phyloP scores from a whole-genome alignment of 2,113 vertebrate genomes.

The Etia nguti region DNA sequence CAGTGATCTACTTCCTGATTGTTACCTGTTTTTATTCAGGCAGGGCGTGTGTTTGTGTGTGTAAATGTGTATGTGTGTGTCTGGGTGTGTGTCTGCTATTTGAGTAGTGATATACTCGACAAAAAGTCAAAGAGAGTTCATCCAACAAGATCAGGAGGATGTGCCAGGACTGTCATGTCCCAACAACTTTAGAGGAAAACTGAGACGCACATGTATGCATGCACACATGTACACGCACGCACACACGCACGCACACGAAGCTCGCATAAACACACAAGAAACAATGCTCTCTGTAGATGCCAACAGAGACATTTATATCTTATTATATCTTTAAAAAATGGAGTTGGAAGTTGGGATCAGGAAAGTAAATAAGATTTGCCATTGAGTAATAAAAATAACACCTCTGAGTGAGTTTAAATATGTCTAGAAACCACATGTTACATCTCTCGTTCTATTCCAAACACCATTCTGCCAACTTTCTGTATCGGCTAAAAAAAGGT shows the following conservation, averaged over 20 bases:
- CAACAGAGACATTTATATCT: not conserved
- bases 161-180: slow-evolving; percentile 60
- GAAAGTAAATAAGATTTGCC: not conserved
- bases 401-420: not conserved
- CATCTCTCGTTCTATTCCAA: not conserved
- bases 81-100: not conserved
- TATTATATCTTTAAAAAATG: not conserved
- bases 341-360: not conserved
- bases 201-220: not conserved
- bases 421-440: not conserved
- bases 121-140: slow-evolving; percentile 63
- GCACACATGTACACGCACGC: not conserved
- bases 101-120: slow-evolving; percentile 27
- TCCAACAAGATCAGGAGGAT: slow-evolving; percentile 44
- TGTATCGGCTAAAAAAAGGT: not conserved
- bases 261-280: not conserved
- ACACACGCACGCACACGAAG: not conserved
- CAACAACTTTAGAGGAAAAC: slow-evolving; percentile 49
- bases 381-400: not conserved
- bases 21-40: slow-evolving; percentile 13
- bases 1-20: slow-evolving; percentile 34
- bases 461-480: not conserved
- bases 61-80: not conserved
- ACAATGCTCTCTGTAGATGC: slow-evolving; percentile 29
- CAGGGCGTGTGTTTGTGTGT: not conserved